These are phyloP conservation scores for Stenopsyche tienmushanensis DNA, from an alignment of 1,140 invertebrate species.

Conservation along the genomic window DNA sequence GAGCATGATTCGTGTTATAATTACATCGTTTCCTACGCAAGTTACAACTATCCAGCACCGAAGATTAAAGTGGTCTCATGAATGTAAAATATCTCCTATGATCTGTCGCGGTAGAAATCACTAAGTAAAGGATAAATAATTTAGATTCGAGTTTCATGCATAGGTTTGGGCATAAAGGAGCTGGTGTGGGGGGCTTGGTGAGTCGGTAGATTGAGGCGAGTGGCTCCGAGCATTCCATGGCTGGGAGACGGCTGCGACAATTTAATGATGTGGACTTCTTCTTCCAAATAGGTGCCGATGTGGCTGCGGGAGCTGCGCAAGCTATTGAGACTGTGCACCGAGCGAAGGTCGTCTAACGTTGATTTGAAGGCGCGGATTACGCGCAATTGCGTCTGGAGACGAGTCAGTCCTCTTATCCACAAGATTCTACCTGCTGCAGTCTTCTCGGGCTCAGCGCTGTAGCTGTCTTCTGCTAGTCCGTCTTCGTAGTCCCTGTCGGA, in stretches of 20 bases:
- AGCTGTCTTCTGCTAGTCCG: conserved; percentile 67
- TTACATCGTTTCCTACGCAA: too few species aligned
- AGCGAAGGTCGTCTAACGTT: conserved; percentile 89
- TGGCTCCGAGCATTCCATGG: conserved; percentile 10
- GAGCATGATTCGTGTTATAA: too few species aligned
- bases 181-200: conserved; percentile 4
- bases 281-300: conserved; percentile 59
- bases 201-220: background rate
- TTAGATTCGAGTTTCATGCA: conserved; percentile 41
- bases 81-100: background rate
- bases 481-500: conserved; percentile 29
- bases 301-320: conserved; percentile 70
- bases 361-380: conserved; percentile 95
- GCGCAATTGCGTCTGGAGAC: conserved; percentile 93
- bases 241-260: conserved; percentile 13
- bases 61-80: too few species aligned
- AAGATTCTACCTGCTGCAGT: conserved; percentile 84
- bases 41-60: too few species aligned
- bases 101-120: background rate
- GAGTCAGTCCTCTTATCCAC: conserved; percentile 89
- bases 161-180: conserved; percentile 27
- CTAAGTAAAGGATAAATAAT: background rate
- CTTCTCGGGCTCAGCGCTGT: conserved; percentile 73
- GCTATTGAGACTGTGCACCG: conserved; percentile 86
- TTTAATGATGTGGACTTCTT: conserved; percentile 17